Evolutionary conservation across 2,113 vertebrate genomes (phyloP).

Genomic region (Poeciliopsis turrubarensis): DNA sequence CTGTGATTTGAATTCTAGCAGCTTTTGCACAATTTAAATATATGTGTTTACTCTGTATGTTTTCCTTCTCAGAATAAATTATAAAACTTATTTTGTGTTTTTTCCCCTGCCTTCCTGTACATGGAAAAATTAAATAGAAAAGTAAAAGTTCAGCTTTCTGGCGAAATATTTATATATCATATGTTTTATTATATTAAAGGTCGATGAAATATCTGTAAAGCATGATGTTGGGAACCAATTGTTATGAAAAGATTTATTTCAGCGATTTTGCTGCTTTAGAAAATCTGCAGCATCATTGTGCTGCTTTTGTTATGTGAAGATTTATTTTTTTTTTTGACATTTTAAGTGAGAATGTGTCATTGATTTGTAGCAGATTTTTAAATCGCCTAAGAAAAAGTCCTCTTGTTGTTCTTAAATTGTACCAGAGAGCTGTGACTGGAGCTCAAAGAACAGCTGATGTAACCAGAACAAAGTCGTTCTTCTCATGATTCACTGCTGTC

Average conservation of each 20-base stretch:
- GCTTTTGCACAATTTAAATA: neutral
- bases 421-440: neutral
- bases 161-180: neutral
- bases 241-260: neutral
- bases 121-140: too few species aligned
- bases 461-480: conserved; percentile 20
- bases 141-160: neutral
- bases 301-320: neutral
- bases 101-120: too few species aligned
- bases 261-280: conserved; percentile 4
- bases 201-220: neutral
- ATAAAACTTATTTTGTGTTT: neutral
- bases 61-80: neutral
- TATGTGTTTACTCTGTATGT: neutral
- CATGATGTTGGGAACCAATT: neutral
- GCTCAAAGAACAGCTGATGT: conserved; percentile 26
- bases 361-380: neutral
- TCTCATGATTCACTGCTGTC: conserved; percentile 31
- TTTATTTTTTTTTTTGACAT: conserved; percentile 23
- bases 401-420: neutral
- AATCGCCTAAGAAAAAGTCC: neutral
- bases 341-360: conserved; percentile 1
- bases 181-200: neutral
- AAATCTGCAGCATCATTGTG: conserved; percentile 13
- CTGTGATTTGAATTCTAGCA: conserved; percentile 8